phyloP scores from a whole-genome alignment of 2,888 invertebrate genomes.

The Ceriagrion tenellum region DNA sequence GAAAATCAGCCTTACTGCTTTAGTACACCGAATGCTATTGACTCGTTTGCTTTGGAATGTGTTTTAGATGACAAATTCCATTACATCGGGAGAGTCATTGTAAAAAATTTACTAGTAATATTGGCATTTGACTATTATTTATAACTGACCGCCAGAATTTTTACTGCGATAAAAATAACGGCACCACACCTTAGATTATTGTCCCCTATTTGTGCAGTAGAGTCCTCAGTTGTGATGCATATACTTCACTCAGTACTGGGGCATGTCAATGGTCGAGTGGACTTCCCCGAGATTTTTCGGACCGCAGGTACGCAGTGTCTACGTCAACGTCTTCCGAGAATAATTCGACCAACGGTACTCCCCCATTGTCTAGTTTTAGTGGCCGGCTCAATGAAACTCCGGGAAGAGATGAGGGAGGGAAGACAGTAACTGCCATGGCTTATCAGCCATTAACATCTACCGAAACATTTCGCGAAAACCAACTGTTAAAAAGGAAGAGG shows the following conservation, averaged over 20 bases:
- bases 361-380: not conserved
- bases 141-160: no score
- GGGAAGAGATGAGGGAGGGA: not conserved
- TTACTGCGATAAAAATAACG: no score
- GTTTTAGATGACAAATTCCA: no score
- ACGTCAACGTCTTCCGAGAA: constrained; percentile 7
- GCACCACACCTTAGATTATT: no score
- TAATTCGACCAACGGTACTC: not conserved
- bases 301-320: not conserved
- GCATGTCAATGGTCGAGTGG: not conserved
- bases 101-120: no score
- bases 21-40: no score
- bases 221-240: no score
- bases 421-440: not conserved
- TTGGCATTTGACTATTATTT: no score
- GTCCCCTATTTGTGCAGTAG: no score
- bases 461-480: constrained; percentile 37
- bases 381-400: not conserved
- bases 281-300: not conserved
- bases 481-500: not conserved
- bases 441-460: constrained; percentile 1
- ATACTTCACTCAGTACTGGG: not conserved
- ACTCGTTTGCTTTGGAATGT: no score
- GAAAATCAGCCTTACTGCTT: no score
- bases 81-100: no score